These are phyloP conservation scores for Phoenoteleia sp. DNA, from an alignment of 2,888 invertebrate genomes.

Conservation along the genomic window DNA sequence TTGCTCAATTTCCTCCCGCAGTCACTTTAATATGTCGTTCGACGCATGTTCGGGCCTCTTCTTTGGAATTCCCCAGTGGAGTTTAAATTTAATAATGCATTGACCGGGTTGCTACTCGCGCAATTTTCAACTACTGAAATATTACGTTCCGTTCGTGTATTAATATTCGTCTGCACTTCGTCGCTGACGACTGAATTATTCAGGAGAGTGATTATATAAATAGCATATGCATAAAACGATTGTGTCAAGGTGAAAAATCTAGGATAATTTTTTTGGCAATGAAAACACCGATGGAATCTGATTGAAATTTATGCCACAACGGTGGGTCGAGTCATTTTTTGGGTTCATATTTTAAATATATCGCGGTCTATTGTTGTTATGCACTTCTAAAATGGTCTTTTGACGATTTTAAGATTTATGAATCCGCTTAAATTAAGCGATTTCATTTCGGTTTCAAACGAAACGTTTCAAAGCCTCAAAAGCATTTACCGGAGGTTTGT, in stretches of 20 bases:
- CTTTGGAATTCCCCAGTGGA: conserved; percentile 31
- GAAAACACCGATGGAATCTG: conserved; percentile 14
- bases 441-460: conserved; percentile 21
- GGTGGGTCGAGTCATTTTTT: too few relatives aligned
- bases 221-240: neutral
- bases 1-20: conserved; percentile 59
- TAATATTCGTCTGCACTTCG: conserved; percentile 35
- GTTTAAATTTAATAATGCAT: conserved; percentile 60
- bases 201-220: conserved; percentile 17
- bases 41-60: conserved; percentile 37
- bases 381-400: conserved; percentile 27
- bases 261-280: conserved; percentile 2
- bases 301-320: conserved; percentile 14
- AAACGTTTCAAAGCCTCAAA: conserved; percentile 7
- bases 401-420: conserved; percentile 35
- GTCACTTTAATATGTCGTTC: conserved; percentile 62
- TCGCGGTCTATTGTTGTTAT: conserved; percentile 1
- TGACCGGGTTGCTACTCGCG: conserved; percentile 20
- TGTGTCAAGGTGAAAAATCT: neutral
- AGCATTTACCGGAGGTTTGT: conserved; percentile 1
- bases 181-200: conserved; percentile 16
- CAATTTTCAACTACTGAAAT: conserved; percentile 27
- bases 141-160: conserved; percentile 14
- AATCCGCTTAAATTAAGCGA: conserved; percentile 39
- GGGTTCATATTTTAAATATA: conserved; percentile 15